Percentiles rank a stretch among this genome's conserved stretches.
phyloP scores from a whole-genome alignment of 2,888 invertebrate species.

The Drosophila neutralis region DNA sequence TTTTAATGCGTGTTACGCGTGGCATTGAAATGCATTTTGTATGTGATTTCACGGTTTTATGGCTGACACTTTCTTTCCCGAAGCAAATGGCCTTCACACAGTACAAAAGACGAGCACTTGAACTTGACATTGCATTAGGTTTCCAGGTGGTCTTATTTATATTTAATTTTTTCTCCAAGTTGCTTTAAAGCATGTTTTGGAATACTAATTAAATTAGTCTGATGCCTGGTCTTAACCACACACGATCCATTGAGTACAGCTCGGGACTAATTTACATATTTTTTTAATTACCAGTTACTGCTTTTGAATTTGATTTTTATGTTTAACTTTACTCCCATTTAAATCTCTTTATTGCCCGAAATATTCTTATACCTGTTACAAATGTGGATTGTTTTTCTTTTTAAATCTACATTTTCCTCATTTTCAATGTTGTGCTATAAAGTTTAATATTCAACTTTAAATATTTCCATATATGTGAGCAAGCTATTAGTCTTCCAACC shows the following conservation, averaged over 20 bases:
- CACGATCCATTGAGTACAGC: not conserved
- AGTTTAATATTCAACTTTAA: not conserved
- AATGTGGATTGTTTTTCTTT: not conserved
- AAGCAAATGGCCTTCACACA: slow-evolving; percentile 47
- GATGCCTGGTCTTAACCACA: not conserved
- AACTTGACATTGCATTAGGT: slow-evolving; percentile 60
- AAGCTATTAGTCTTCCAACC: not conserved
- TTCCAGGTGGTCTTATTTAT: slow-evolving; percentile 58
- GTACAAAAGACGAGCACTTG: slow-evolving; percentile 42
- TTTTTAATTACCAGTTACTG: not conserved
- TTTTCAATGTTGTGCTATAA: not conserved
- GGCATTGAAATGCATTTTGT: slow-evolving; percentile 72
- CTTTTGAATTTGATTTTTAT: not conserved
- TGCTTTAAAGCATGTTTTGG: not conserved
- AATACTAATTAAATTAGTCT: not conserved
- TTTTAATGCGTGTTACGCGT: slow-evolving; percentile 40
- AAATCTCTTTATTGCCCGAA: not conserved
- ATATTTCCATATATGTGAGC: not conserved
- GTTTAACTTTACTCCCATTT: not conserved
- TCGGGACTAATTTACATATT: not conserved
- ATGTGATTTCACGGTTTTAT: slow-evolving; percentile 75
- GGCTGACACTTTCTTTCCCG: slow-evolving; percentile 43
- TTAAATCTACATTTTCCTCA: no score
- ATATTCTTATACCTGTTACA: not conserved
- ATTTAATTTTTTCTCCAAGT: not conserved